phyloP scores from a whole-genome alignment of 2,797 vertebrate genomes.

The Phylloscopus collybita region DNA sequence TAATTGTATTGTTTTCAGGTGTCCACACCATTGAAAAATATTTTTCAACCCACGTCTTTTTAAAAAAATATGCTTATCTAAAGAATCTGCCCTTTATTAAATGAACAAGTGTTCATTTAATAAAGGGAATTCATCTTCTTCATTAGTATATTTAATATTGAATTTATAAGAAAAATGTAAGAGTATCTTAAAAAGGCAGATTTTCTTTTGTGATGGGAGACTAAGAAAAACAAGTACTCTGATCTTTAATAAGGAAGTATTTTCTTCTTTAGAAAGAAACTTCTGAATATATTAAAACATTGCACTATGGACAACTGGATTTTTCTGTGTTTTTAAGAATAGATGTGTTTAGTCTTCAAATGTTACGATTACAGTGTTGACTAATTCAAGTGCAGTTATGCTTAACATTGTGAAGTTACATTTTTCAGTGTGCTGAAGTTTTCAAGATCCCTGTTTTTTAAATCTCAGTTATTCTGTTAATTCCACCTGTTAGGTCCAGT shows the following conservation, averaged over 20 bases:
- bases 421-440: background rate
- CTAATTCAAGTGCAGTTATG: background rate
- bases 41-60: background rate
- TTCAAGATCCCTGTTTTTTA: background rate
- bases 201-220: background rate
- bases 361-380: background rate
- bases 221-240: background rate
- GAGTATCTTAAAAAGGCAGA: background rate
- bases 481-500: background rate
- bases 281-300: background rate
- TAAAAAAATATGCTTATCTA: background rate
- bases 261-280: background rate
- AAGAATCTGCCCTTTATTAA: background rate
- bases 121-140: background rate
- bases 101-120: background rate
- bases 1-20: background rate
- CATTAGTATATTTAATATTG: background rate
- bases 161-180: background rate
- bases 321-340: background rate
- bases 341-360: background rate
- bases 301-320: background rate
- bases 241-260: background rate
- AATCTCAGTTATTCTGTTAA: background rate
- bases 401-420: background rate
- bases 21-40: background rate